phyloP scores from a whole-genome alignment of 1,140 invertebrate species.

The Macrocentrus cingulum region DNA sequence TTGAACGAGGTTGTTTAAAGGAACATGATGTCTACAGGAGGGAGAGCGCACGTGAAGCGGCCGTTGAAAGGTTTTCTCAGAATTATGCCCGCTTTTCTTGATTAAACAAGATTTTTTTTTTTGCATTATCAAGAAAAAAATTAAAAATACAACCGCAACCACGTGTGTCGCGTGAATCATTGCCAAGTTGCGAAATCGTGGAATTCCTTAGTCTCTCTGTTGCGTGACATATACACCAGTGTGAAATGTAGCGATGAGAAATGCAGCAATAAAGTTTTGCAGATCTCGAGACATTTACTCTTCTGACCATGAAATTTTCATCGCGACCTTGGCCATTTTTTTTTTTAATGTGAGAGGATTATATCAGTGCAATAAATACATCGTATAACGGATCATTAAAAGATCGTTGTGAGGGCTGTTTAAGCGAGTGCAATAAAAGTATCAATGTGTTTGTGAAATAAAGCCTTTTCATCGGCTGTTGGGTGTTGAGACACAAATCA shows the following conservation, averaged over 20 bases:
- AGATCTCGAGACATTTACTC: neutral
- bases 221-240: neutral
- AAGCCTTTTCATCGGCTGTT: slow-evolving; percentile 5
- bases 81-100: too few species aligned
- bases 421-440: slow-evolving; percentile 35
- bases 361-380: neutral
- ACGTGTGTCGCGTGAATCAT: slow-evolving; percentile 25
- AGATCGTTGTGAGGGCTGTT: neutral
- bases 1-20: too few species aligned
- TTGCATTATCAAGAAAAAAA: too few species aligned
- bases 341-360: neutral
- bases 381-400: neutral
- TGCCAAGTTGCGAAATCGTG: slow-evolving; percentile 24
- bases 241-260: too few species aligned
- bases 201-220: slow-evolving; percentile 23
- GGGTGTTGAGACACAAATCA: slow-evolving; percentile 37
- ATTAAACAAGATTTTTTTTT: too few species aligned
- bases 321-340: neutral
- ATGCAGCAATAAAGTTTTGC: neutral
- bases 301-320: neutral
- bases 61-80: too few species aligned
- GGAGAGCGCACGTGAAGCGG: too few species aligned
- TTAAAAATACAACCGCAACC: too few species aligned
- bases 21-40: too few species aligned
- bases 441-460: slow-evolving; percentile 30